Conservation (phyloP, 1,140 invertebrate species). For the Harpegnathos saltator region DNA sequence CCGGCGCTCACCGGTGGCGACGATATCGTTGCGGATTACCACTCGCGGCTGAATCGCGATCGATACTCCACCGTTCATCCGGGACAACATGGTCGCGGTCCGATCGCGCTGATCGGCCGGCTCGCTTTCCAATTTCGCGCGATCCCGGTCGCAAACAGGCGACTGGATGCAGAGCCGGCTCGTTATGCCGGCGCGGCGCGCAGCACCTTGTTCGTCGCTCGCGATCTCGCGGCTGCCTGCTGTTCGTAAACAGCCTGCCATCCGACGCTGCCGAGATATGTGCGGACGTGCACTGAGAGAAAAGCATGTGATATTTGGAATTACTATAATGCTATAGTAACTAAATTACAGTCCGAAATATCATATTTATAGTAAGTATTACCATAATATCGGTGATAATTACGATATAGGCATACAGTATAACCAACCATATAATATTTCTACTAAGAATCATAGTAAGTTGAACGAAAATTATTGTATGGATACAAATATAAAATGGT, state of each 20-base stretch:
- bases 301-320: too few species aligned
- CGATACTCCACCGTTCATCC: not conserved
- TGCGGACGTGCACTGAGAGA: too few species aligned
- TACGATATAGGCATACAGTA: too few species aligned
- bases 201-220: conserved; percentile 20
- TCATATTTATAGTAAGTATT: too few species aligned
- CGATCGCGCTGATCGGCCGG: not conserved
- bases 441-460: too few species aligned
- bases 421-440: too few species aligned
- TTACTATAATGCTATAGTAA: too few species aligned
- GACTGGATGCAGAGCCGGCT: not conserved
- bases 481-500: too few species aligned
- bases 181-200: not conserved
- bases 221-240: not conserved
- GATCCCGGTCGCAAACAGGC: too few species aligned
- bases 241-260: conserved; percentile 26
- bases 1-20: not conserved
- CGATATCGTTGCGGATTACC: not conserved
- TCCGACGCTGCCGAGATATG: conserved; percentile 21
- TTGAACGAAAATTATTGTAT: too few species aligned
- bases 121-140: conserved; percentile 48
- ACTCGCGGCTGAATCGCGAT: not conserved
- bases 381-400: too few species aligned
- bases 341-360: too few species aligned
- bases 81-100: conserved; percentile 6